Evolutionary conservation across 2,888 invertebrate genomes (phyloP).

Genomic region (Elysia crispata): DNA sequence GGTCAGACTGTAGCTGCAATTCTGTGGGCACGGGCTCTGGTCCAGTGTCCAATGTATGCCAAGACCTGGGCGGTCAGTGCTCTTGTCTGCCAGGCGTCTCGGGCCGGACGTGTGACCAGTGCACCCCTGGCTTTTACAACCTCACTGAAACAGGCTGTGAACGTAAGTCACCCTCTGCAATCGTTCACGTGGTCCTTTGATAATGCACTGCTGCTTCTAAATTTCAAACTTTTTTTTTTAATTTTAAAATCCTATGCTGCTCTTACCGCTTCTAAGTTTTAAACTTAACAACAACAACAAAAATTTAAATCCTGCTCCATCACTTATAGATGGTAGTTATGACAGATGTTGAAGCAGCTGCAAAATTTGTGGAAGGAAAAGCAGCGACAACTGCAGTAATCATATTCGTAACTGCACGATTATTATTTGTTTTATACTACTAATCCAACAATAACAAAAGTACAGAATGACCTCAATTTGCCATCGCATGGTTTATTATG

Average conservation of each 20-base stretch:
- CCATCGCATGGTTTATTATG: too few relatives aligned
- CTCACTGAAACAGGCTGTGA: slow-evolving; percentile 44
- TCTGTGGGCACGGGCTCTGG: slow-evolving; percentile 36
- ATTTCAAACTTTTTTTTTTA: background rate
- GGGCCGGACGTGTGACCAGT: slow-evolving; percentile 90
- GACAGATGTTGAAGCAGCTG: too few relatives aligned
- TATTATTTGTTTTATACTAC: too few relatives aligned
- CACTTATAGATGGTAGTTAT: too few relatives aligned
- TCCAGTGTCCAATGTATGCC: background rate
- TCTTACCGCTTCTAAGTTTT: background rate
- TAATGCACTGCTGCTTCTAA: too few relatives aligned
- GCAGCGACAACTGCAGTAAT: too few relatives aligned
- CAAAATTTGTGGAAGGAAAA: too few relatives aligned
- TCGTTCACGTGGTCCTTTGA: too few relatives aligned
- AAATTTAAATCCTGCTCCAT: too few relatives aligned
- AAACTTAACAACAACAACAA: background rate
- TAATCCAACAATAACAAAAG: too few relatives aligned
- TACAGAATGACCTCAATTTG: too few relatives aligned
- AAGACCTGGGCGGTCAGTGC: slow-evolving; percentile 60
- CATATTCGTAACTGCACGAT: too few relatives aligned
- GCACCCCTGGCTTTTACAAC: slow-evolving; percentile 89
- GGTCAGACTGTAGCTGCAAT: slow-evolving; percentile 60
- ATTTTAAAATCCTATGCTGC: background rate
- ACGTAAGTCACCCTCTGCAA: slow-evolving; percentile 39
- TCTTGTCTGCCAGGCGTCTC: slow-evolving; percentile 85